Percentiles rank a stretch among this genome's conserved stretches.
phyloP scores from a whole-genome alignment of 2,113 vertebrate genomes.

The Macroglossus sobrinus region DNA sequence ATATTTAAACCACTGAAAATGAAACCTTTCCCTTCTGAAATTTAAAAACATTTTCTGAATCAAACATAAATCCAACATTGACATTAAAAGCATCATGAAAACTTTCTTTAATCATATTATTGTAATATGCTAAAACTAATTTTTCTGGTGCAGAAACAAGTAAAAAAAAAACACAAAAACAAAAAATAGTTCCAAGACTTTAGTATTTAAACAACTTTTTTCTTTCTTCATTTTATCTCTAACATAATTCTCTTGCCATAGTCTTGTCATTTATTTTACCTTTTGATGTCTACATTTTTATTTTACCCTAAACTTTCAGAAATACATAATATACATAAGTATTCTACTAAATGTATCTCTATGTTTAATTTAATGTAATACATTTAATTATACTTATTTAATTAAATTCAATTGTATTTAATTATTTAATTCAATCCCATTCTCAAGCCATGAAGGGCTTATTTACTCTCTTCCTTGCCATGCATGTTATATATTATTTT shows the following conservation, averaged over 20 bases:
- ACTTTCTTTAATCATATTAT: neutral
- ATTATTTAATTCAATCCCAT: neutral
- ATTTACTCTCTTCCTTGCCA: neutral
- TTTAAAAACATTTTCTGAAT: neutral
- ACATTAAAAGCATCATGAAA: neutral
- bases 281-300: neutral
- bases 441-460: neutral
- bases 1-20: constrained; percentile 3
- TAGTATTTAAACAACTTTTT: neutral
- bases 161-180: neutral
- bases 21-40: constrained; percentile 11
- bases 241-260: neutral
- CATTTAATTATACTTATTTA: neutral
- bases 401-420: neutral
- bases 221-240: neutral
- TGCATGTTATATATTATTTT: neutral
- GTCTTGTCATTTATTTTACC: neutral
- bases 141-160: neutral
- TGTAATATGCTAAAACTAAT: constrained; percentile 2
- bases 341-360: neutral
- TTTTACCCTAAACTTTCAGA: neutral
- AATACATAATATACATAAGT: neutral
- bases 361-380: neutral
- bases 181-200: neutral
- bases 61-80: neutral